Evolutionary conservation across 2,113 vertebrate species (phyloP), one percentile per base, ranked within the genome.

Genomic region (Rutilus rutilus): DNA sequence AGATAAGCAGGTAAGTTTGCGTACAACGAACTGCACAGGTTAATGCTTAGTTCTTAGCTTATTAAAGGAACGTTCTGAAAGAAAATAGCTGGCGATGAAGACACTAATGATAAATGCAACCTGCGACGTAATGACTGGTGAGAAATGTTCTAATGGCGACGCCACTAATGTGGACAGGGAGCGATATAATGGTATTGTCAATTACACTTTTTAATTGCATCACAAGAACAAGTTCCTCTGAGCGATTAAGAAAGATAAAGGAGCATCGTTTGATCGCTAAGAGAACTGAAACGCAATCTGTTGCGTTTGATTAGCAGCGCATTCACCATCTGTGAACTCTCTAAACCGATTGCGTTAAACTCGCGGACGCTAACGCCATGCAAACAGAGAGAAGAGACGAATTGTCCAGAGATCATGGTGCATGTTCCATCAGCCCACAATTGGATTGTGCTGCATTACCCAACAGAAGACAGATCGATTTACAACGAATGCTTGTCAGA

Each of bases 401-500:
- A 50, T 30, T 23, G 67, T 78, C 76, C 84, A 59, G 77, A 57
- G 50, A 79, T 42, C 36, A 47, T 33, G 64, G 23, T 2, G 36
- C 33, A 73, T 80, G 39, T 73, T 79, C 65, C 33, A 79, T 73
- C 64, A 30, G 77, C 25, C 76, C 19, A 17, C 76, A 36, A 69
- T 73, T 73, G 33, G 50, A 80, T 79, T 86, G 36, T 25, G 30
- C 39, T 6, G 64, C 64, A 69, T 85, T 59, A 71, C 27, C 21
- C 47, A 39, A 25, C 47, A 69, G 57, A 79, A 85, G 62, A 78
- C 33, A 47, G 64, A 85, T 79, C 64, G 36, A 86, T 73, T 86
- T 80, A 86, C 62, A 5, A 64, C 2, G 11, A 80, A 73, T 12
- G 64, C 77, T 80, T 60, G 77, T 73, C 77, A 86, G 65, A 86